Evolutionary conservation across 2,888 invertebrate genomes (phyloP), one percentile per base, ranked within the genome.

Genomic region (Callyntrura guangdongensis): DNA sequence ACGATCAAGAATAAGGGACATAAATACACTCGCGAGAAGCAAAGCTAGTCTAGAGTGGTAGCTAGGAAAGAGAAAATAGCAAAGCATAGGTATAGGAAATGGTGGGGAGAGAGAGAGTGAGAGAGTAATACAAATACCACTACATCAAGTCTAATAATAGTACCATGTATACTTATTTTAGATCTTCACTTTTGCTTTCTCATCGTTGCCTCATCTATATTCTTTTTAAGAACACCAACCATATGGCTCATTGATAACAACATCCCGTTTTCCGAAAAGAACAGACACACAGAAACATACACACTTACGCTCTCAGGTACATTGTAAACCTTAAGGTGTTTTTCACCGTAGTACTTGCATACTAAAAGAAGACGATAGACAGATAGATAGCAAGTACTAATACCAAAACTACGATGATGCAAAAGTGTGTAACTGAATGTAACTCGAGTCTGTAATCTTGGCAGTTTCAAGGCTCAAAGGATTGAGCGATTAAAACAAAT

Each of bases 401-500:
- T 61, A 27, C 67, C 27, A 14, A 17, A 27, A 69, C 69, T 45
- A 69, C 17, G 8, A 36, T 2, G 6, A 36, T 36, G 36, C 36
- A 36, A 36, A 9, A 69, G 36, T 72, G 47, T 49, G 74, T 49
- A 74, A 74, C 49, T 74, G 22, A 67, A 86, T 36, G 67, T 69
- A 47, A 17, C 64, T 69, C 12, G 22, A 59, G 27, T 72, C 59
- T 22, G 74, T 88, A 88, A 88, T 88, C 88, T 88, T 49, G 56
- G 64, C 67, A 72, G 72, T 82, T 88, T 88, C 82, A 82, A 83
- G 77, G 89, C 84, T 84, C 84, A 82, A 59, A 88, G 89, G 64
- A 89, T 83, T 83, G 64, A 84, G 74, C 88, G 82, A 88, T 88
- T 88, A 88, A 88, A 88, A 88, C 88, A 88, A 88, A 88, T 88